Base-by-base conservation (phyloP, 1,140 invertebrate genomes). In the Trachymyrmex septentrionalis region DNA sequence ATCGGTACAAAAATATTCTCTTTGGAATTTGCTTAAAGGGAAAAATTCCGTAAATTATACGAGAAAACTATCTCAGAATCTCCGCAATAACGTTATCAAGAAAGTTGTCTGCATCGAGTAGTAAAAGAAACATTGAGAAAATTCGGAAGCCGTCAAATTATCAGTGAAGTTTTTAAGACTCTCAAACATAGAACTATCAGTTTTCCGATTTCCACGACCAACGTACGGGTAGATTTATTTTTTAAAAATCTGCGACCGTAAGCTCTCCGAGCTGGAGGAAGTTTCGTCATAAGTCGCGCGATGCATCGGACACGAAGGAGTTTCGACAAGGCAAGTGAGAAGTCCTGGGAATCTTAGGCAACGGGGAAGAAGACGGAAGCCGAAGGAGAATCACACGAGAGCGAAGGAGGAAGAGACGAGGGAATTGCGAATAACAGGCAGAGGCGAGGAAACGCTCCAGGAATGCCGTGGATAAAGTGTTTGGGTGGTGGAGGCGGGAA, bases 391-490 rank as follows among this genome's bases (percentile, higher is more conserved):
- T 85, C 44, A 67, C 53, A 72, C 24, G 50, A 80, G 34, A 30
- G 63, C 38, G 71, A 59, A 44, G 64, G 21, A 86, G 38, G 21
- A 66, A 16, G 69, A 71, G 16, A 50, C 30, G 38, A 59, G 24
- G 44, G 44, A 78, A 72, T 78, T 69, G 78, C 84, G 77, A 84
- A 85, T 78, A 86, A 86, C 80, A 88, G 73, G 73, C 59, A 71
- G 88, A 85, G 57, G 67, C 77, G 89, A 80, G 86, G 90, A 91
- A 92, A 92, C 66, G 86, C 69, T 84, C 86, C 71, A 92, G 91
- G 91, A 92, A 95, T 95, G 94, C 95, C 95, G 94, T 95, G 95
- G 95, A 95, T 95, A 92, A 95, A 94, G 93, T 95, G 95, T 91
- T 92, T 95, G 88, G 94, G 94, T 73, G 94, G 95, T 80, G 91